These are phyloP conservation scores for Falcunculus frontatus DNA, from an alignment of 2,113 vertebrate genomes.

Conservation along the genomic window DNA sequence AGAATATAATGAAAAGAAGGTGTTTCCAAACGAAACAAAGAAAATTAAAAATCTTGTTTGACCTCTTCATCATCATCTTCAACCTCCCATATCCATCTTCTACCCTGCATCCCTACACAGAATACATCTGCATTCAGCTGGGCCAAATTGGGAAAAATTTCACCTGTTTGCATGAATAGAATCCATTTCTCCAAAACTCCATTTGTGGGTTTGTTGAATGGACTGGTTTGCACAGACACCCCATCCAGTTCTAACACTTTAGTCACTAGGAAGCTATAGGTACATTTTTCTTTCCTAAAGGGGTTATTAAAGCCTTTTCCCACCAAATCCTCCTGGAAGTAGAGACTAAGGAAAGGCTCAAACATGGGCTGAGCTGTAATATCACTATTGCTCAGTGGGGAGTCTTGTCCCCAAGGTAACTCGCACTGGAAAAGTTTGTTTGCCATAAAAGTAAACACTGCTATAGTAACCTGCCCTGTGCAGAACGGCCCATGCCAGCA, in stretches of 20 bases:
- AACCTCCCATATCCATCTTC: not conserved
- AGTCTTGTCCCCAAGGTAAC: conserved; percentile 44
- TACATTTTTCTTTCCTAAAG: not conserved
- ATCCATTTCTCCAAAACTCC: not conserved
- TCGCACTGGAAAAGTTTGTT: not conserved
- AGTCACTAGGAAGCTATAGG: not conserved
- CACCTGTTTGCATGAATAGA: not conserved
- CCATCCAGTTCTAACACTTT: not conserved
- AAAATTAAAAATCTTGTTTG: not conserved
- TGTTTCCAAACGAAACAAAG: not conserved
- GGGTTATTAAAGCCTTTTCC: not conserved
- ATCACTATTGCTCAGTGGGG: not conserved
- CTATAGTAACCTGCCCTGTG: conserved; percentile 55
- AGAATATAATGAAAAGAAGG: not conserved
- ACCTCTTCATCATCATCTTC: not conserved
- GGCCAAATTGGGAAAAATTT: not conserved
- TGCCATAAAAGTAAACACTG: conserved; percentile 42
- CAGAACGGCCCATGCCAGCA: not conserved
- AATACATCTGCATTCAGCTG: not conserved
- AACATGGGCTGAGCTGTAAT: not conserved
- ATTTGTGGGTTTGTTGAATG: not conserved
- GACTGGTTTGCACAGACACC: not conserved
- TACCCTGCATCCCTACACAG: rapidly evolving
- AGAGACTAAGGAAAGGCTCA: not conserved
- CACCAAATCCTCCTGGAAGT: not conserved